Base-by-base conservation (phyloP, 2,797 vertebrate species). In the Chromobotia macracanthus region DNA sequence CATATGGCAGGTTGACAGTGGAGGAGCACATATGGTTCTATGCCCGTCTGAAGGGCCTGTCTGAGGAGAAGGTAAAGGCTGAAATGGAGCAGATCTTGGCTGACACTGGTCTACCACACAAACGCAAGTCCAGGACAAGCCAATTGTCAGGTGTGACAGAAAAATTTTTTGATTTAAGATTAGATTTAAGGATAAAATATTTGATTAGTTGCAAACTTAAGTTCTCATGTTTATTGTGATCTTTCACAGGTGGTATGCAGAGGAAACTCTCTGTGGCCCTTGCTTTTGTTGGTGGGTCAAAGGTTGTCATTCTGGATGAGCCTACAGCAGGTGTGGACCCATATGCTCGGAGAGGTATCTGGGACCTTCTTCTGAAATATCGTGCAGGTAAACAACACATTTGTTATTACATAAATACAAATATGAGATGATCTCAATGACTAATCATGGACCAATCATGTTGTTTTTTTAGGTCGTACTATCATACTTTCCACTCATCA, bases 21-120 rank as follows among this genome's bases (percentile, higher is more conserved):
- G 98, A 99, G 84, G 98, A 99, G n/a, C 98, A 99, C 88, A 96
- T 99, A 86, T 99, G 98, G 98, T 99, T 99, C 91, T 99, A 99
- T 0, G 97, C 94, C 50, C 92, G 97, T 15, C 94, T 99, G 58
- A 99, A 99, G 87, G 97, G 98, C 3, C 92, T 99, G 18, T 86
- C 96, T 0, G 94, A 95, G 85, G 95, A 97, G 73, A 90, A 93
- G 0, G 97, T 99, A 83, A 96, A 96, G 84, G 89, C 93, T 0
- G 98, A 99, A 87, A 95, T 97, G 95, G 95, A 97, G 61, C 97
- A 99, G 85, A 99, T 99, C 82, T 92, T 95, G 46, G 88, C 89
- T 31, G 98, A 99, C 75, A 95, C 98, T 0, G 96, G 97, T 35
- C 90, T 99, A 84, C 97, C 95, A 8, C 94, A 97, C 87, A 99